Evolutionary conservation across 2,888 invertebrate genomes (phyloP), one percentile per base, ranked within the genome.

Genomic region (Nasonia oneida): DNA sequence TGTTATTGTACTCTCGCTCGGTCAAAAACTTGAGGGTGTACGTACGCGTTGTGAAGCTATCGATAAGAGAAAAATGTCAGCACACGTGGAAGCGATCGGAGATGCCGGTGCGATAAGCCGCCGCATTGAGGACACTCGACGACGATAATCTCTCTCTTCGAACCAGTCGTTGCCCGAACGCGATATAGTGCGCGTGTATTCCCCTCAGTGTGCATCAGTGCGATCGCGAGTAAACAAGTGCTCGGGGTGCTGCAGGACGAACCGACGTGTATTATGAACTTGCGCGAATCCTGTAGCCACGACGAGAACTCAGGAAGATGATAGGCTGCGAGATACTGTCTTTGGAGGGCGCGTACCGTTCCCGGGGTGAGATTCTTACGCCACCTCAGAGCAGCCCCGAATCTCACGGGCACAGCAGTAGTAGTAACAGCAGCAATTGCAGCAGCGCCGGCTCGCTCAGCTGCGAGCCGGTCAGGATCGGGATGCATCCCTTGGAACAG

Each of bases 361-460:
- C 89, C 78, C 90, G 91, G 78, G 90, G 89, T 67, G 92, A 92
- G 23, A 90, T 91, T 71, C 86, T 93, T 37, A 93, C 93, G 77
- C 93, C 93, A 53, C 93, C 93, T 1, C 93, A 93, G 81, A 93
- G 93, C 86, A 93, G 93, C 84, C 93, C 93, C 3, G 93, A 94
- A 88, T 91, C 93, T 10, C 92, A 90, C 70, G n/a, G 53, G 53
- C 67, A 67, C 18, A 47, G 29, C 33, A 67, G 33, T 5, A 70
- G 70, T 29, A 57, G 42, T 23, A 15, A 39, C 14, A 76, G n/a
- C 12, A 37, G 76, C 37, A 70, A 61, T 12, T 50, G 29, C 14
- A 61, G 78, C 57, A 70, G 73, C 2, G 53, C 15, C 37, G 39
- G 67, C 47, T 64, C 42, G 18, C n/a, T 42, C 4, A 29, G 29